Conservation (phyloP, 2,113 vertebrate species). For the Urocolius indicus region DNA sequence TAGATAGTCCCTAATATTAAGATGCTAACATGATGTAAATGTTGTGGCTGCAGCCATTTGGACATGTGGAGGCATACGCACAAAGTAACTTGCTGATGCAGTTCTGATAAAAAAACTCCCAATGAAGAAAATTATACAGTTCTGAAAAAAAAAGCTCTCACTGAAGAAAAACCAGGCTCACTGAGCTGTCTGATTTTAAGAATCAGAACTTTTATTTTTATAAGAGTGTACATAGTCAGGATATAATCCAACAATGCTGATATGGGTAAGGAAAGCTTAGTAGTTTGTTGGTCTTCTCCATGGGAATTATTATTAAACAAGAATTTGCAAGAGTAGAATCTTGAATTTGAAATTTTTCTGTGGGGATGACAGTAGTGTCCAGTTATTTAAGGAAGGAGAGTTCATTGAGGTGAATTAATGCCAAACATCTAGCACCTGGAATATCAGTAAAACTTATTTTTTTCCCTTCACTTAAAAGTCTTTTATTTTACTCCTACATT, state of each 20-base stretch:
- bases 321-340: neutral
- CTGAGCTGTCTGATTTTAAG: neutral
- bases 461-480: neutral
- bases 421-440: neutral
- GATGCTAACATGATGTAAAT: neutral
- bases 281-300: neutral
- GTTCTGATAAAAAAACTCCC: neutral
- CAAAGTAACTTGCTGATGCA: neutral
- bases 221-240: neutral
- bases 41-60: neutral
- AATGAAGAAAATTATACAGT: neutral
- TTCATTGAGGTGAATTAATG: neutral
- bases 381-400: neutral
- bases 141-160: neutral
- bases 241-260: neutral
- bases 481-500: slow-evolving; percentile 68
- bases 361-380: neutral
- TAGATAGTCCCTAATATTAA: neutral
- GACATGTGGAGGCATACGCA: neutral
- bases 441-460: neutral
- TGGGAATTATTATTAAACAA: neutral
- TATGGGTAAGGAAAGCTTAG: neutral
- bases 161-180: neutral
- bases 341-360: neutral
- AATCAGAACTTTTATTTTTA: neutral